Evolutionary conservation across 2,113 vertebrate genomes (phyloP), one percentile per base, ranked within the genome.

Genomic region (Bubalus kerabau): DNA sequence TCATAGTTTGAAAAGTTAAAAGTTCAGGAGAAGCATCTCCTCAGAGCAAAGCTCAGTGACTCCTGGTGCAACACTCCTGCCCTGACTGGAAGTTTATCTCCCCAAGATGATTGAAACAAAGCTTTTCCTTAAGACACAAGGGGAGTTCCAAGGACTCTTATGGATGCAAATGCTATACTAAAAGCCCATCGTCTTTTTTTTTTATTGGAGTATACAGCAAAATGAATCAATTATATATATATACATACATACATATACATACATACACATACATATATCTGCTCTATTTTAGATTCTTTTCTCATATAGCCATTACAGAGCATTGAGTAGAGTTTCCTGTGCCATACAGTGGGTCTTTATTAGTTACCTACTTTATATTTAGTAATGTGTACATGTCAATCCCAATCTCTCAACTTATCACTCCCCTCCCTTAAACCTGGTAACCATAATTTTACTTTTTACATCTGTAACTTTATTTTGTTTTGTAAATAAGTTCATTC

Each of bases 111-210:
- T 16, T 23, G 28, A 43, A 76, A 76, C 5, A 59, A 50, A 36
- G 26, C 10, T 36, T 12, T 46, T 36, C 7, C 2, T n/a, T 48
- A 43, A 62, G 54, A 14, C 14, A 32, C 11, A 40, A 28, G 6
- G 23, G 2, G 40, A 26, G 36, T 80, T 48, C 24, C 19, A 28
- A 36, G 30, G 36, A 90, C 30, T 2, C 13, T 5, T 13, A 19
- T 10, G 19, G 10, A 46, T 3, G 13, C 3, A 60, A 30, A 56
- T 14, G 56, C 52, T 89, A 3, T 26, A 48, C 7, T 0, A 9
- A 83, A n/a, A 9, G 15, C 19, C 19, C 24, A 43, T 3, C 0
- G 1, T 32, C 14, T 80, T 83, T 50, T 26, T 28, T 48, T 40
- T 43, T 13, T 43, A 43, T 14, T 76, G 71, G 71, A 14, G 1